A percentile compares a stretch with the other conserved stretches of the same genome.
phyloP scores from a whole-genome alignment of 2,888 invertebrate species.

The Oxyteleia sp. region DNA sequence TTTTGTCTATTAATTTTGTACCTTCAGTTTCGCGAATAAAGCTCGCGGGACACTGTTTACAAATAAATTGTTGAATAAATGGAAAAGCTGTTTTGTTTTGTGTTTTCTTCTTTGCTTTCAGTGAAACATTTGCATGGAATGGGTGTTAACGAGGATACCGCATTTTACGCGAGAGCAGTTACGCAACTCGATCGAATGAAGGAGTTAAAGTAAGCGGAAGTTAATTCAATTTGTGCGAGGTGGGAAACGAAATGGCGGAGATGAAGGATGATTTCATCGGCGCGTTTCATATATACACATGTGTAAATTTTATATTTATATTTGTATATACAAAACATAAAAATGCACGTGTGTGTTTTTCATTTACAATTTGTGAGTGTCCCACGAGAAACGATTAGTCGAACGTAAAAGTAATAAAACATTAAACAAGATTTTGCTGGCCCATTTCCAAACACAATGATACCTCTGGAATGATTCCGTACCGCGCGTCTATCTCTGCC shows the following conservation, averaged over 20 bases:
- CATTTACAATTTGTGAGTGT: constrained; percentile 14
- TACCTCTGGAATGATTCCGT: constrained; percentile 95
- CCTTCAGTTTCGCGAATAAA: constrained; percentile 41
- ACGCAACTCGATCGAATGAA: constrained; percentile 11
- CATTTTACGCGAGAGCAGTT: constrained; percentile 18
- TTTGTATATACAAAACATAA: background rate
- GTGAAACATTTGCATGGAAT: background rate
- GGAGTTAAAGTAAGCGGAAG: constrained; percentile 34
- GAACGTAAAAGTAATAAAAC: constrained; percentile 40
- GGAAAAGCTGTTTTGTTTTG: too few relatives aligned
- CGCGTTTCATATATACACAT: constrained; percentile 2
- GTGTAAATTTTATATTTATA: background rate
- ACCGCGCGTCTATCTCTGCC: constrained; percentile 96
- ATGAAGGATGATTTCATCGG: background rate
- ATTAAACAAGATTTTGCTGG: constrained; percentile 50
- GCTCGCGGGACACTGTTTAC: constrained; percentile 42
- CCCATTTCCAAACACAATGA: constrained; percentile 83
- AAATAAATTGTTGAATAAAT: background rate
- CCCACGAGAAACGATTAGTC: constrained; percentile 64
- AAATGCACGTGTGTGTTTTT: background rate
- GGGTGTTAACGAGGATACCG: background rate
- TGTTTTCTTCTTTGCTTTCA: background rate
- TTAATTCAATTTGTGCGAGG: constrained; percentile 20
- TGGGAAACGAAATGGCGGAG: background rate
- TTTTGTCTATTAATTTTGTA: too few relatives aligned